Base-by-base conservation (phyloP, 2,113 vertebrate genomes). In the Coregonus clupeaformis region DNA sequence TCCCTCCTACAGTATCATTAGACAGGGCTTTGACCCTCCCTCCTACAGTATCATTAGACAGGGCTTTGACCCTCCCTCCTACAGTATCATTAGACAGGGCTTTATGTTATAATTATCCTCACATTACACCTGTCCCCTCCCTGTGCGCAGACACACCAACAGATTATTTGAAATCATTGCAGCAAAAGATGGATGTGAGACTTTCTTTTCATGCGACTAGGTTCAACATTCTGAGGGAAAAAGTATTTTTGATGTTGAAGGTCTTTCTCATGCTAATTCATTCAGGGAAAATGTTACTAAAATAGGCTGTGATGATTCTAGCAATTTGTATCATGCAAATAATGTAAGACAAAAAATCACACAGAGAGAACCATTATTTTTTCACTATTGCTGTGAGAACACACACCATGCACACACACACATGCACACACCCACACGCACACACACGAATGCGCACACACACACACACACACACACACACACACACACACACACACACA, bases 271-370 rank as follows among this genome's bases (percentile, higher is more conserved):
- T 77, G 73, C 32, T 73, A 72, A 75, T 85, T 86, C 49, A 80
- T 78, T 71, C 4, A 1, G 7, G 24, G 72, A 67, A 83, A 81
- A 77, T 18, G 67, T 24, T 25, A 25, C 59, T 25, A 18, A 63
- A 73, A 73, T 49, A 73, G 72, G 2, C 49, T 75, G 16, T 55
- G 36, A 42, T 42, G 36, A 45, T 69, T 59, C 64, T 66, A 47
- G 68, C 74, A 79, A 84, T 86, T 87, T 88, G 85, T 84, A 84
- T 63, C 57, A 73, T 64, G 68, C 75, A 81, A 78, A 82, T 71
- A 78, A 67, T 60, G 71, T 24, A 49, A 63, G 42, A 59, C 74
- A 52, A 22, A 77, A 77, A 84, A n/a, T n/a, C 60, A 71, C 68
- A 73, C 55, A 80, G 82, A 82, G 27, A 25, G 7, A 49, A 30